Percentiles rank a stretch among this genome's conserved stretches.
Conservation (phyloP, 2,797 vertebrate species). For the Ispidina picta region DNA sequence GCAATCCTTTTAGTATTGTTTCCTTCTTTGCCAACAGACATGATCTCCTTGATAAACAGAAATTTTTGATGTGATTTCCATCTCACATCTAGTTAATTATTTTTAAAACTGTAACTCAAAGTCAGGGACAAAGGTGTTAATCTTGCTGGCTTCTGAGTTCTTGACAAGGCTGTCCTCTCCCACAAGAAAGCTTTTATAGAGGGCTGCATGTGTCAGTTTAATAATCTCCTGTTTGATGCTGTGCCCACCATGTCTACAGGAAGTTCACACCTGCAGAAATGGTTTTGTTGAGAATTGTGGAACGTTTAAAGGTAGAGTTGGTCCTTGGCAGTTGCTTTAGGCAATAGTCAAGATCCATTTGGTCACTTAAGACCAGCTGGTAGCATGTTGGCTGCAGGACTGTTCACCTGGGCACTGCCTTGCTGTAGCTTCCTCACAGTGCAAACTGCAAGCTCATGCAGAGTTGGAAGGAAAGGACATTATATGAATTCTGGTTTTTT, state of each 20-base stretch:
- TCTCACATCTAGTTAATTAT: not conserved
- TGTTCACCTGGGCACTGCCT: not conserved
- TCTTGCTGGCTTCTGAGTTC: not conserved
- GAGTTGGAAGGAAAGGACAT: too few species aligned
- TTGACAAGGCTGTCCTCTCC: not conserved
- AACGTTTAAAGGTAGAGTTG: not conserved
- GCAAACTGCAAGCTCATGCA: not conserved
- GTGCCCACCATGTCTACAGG: rapidly evolving
- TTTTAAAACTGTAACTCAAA: not conserved
- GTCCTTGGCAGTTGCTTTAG: not conserved
- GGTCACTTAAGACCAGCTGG: not conserved
- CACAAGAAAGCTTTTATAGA: not conserved
- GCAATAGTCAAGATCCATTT: not conserved
- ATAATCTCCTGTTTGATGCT: not conserved
- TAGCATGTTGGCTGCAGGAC: not conserved
- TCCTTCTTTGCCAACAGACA: not conserved
- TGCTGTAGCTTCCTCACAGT: not conserved
- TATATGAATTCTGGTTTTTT: not conserved
- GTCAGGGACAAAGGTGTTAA: not conserved
- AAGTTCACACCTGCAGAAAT: not conserved
- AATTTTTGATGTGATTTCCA: not conserved
- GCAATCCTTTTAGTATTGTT: not conserved
- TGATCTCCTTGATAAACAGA: not conserved
- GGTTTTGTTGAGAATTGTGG: not conserved
- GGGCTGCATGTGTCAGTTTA: not conserved